Evolutionary conservation across 2,797 vertebrate species (phyloP).

Genomic region (Lacerta viridis): DNA sequence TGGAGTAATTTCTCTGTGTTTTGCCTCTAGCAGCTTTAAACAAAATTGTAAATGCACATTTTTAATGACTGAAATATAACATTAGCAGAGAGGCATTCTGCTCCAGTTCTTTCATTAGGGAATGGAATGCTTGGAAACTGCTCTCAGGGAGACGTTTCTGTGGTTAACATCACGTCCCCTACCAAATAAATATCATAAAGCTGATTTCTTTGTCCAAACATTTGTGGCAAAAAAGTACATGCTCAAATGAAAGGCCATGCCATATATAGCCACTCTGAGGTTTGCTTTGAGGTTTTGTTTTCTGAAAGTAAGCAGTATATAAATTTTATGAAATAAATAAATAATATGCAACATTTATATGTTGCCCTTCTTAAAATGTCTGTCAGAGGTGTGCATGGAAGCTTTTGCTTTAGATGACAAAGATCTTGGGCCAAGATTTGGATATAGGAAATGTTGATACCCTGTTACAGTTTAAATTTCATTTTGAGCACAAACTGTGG

Average conservation of each 20-base stretch:
- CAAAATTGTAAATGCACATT: constrained; percentile 76
- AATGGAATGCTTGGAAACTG: constrained; percentile 60
- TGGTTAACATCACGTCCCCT: constrained; percentile 36
- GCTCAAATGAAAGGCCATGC: constrained; percentile 22
- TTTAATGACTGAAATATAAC: constrained; percentile 76
- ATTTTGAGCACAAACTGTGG: accelerated
- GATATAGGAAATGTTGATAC: accelerated
- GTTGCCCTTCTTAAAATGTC: constrained; percentile 14
- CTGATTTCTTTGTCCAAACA: constrained; percentile 41
- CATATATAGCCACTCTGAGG: not conserved
- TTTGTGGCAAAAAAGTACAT: not conserved
- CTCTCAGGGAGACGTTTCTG: constrained; percentile 62
- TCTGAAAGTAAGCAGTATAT: too few species aligned
- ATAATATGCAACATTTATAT: not conserved
- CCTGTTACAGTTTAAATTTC: constrained; percentile 2
- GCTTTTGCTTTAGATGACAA: not conserved
- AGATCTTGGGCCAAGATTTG: not conserved
- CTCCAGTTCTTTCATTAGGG: constrained; percentile 68
- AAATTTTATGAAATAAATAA: too few species aligned
- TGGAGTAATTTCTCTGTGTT: constrained; percentile 53
- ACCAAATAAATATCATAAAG: constrained; percentile 41
- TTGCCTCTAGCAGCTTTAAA: constrained; percentile 73
- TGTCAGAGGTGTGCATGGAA: not conserved
- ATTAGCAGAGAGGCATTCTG: constrained; percentile 72
- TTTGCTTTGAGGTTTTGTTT: too few species aligned